Evolutionary conservation across 2,888 invertebrate species (phyloP), one percentile per base, ranked within the genome.

Genomic region (Blastobasis lacticolella): DNA sequence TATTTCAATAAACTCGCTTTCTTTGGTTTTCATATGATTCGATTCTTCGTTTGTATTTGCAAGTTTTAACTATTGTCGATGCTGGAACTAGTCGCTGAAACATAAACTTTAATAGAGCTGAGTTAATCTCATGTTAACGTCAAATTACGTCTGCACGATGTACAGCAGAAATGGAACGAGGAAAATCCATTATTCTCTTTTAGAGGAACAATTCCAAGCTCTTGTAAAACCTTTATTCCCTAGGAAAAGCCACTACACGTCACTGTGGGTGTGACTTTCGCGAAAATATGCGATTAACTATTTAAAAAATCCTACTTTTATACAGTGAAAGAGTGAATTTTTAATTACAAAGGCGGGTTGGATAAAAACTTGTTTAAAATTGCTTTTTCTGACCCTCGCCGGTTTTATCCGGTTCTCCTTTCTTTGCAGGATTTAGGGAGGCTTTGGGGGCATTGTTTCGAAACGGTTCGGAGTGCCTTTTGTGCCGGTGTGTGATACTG

Each of bases 371-470:
- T 23, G 23, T 23, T 23, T 23, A 23, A 23, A 23, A 23, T 23
- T 1, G 23, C 23, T 23, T 23, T 23, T 23, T 23, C 23, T 23
- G 23, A 38, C 49, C 49, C n/a, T 36, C 5, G 38, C 49, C n/a
- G 47, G 49, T 51, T 49, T 49, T 49, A 54, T 48, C 41, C 48
- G 45, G 41, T 36, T 54, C 45, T 54, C 46, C 49, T 49, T 54
- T 48, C 50, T 53, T 54, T 54, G 7, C 10, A 10, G 54, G 49
- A 46, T 54, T 54, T 51, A 45, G 46, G 10, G 41, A 43, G 48
- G 48, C 42, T 54, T 49, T 38, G n/a, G 38, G 23, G 46, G 48
- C 37, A 50, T 50, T 54, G 53, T 54, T 53, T 50, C 42, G 40
- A 46, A 53, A 50, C 36, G 43, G 48, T 10, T 44, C 40, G 46